Percentiles rank a stretch among this genome's conserved stretches.
These are phyloP conservation scores for Apamea sordens DNA, from an alignment of 2,888 invertebrate species.

Conservation along the genomic window DNA sequence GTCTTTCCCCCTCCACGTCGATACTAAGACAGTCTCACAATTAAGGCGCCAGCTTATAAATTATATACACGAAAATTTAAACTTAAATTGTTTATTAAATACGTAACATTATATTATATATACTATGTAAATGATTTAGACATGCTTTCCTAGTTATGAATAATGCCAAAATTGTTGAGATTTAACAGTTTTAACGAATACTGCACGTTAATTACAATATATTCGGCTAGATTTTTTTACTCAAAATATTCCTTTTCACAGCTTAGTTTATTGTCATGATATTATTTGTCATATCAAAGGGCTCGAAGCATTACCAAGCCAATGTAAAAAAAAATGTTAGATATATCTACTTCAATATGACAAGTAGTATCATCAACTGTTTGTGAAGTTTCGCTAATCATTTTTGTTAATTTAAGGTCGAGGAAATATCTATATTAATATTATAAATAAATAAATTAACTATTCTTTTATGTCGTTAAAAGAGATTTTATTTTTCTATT, in stretches of 20 bases:
- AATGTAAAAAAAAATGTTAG: slow-evolving; percentile 24
- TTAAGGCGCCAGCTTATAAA: slow-evolving; percentile 48
- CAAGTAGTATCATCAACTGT: slow-evolving; percentile 48
- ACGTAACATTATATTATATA: slow-evolving; percentile 61
- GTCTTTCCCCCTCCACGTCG: not conserved
- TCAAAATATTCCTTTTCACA: slow-evolving; percentile 25
- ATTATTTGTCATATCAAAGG: slow-evolving; percentile 55
- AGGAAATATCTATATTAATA: slow-evolving; percentile 69
- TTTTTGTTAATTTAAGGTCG: slow-evolving; percentile 68
- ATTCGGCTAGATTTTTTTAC: slow-evolving; percentile 33
- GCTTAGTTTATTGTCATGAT: slow-evolving; percentile 27
- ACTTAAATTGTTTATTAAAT: slow-evolving; percentile 61
- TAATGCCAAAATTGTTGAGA: slow-evolving; percentile 66
- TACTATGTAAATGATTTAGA: slow-evolving; percentile 62
- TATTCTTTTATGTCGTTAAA: slow-evolving; percentile 82
- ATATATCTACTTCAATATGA: slow-evolving; percentile 35
- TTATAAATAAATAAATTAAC: slow-evolving; percentile 80
- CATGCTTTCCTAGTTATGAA: slow-evolving; percentile 64
- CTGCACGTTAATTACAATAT: slow-evolving; percentile 51
- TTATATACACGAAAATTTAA: slow-evolving; percentile 56
- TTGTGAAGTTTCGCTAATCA: slow-evolving; percentile 51
- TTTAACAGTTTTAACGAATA: slow-evolving; percentile 51
- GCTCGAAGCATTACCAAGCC: slow-evolving; percentile 14
- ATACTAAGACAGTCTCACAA: slow-evolving; percentile 21
- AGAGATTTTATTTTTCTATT: slow-evolving; percentile 86